Evolutionary conservation across 2,113 vertebrate species (phyloP).

Genomic region (Rhineura floridana): DNA sequence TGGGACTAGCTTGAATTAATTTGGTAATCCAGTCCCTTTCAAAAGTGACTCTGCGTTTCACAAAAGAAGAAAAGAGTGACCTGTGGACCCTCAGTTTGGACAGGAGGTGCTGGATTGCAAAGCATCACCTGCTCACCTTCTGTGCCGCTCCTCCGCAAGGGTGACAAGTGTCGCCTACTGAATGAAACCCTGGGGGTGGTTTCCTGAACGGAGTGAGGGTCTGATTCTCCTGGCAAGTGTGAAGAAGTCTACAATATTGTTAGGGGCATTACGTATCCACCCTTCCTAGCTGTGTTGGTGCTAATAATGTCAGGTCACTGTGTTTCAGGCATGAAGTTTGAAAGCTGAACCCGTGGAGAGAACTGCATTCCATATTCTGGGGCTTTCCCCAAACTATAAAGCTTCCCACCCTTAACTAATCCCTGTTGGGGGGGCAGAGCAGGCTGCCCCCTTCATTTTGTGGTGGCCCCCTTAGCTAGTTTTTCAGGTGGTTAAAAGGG

Average conservation of each 20-base stretch:
- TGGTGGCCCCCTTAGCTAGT: too few relatives aligned
- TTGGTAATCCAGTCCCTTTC: background rate
- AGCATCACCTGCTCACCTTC: background rate
- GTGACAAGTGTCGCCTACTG: background rate
- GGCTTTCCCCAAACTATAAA: too few relatives aligned
- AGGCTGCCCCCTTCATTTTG: too few relatives aligned
- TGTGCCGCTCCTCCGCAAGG: background rate
- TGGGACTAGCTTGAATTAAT: slow-evolving; percentile 35
- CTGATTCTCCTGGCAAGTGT: background rate
- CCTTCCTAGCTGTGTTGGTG: too few relatives aligned
- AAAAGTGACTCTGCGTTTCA: slow-evolving; percentile 43
- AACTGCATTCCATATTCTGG: too few relatives aligned
- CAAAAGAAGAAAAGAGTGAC: slow-evolving; percentile 27
- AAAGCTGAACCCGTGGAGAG: too few relatives aligned
- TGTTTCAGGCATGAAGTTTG: too few relatives aligned
- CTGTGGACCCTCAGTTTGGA: background rate
- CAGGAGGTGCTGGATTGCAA: background rate
- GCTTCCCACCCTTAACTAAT: too few relatives aligned
- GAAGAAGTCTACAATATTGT: background rate
- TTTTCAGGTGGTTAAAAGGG: too few relatives aligned
- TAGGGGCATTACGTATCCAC: too few relatives aligned
- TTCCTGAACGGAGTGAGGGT: background rate
- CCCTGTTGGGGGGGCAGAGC: too few relatives aligned
- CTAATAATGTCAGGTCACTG: too few relatives aligned
- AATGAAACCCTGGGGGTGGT: background rate